These are phyloP conservation scores for Heliocidaris tuberculata DNA, from an alignment of 35 echinoderm and acorn worm species.

Conservation along the genomic window DNA sequence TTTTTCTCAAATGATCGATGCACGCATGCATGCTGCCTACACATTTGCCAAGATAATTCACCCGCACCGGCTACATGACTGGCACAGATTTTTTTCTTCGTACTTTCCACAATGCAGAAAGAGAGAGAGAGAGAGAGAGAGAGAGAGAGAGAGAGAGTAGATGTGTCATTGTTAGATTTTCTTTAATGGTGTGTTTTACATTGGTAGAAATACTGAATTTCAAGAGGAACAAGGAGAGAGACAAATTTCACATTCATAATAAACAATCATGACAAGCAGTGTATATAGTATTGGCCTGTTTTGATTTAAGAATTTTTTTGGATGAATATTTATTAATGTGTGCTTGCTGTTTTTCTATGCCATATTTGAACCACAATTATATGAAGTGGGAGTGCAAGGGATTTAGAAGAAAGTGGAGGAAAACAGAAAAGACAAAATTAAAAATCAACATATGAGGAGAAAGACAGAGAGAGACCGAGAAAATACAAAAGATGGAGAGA, in stretches of 20 bases:
- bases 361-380: too few relatives aligned
- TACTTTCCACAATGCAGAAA: neutral
- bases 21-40: neutral
- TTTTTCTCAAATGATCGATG: slow-evolving; percentile 1
- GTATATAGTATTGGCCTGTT: too few relatives aligned
- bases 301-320: too few relatives aligned
- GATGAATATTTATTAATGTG: too few relatives aligned
- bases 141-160: neutral
- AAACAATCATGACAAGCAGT: too few relatives aligned
- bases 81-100: neutral
- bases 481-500: neutral
- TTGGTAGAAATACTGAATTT: too few relatives aligned
- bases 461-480: neutral
- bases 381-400: too few relatives aligned
- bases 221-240: too few relatives aligned
- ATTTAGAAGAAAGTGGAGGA: too few relatives aligned
- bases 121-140: neutral
- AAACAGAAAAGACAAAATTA: neutral
- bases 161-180: neutral
- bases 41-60: slow-evolving; percentile 12
- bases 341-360: too few relatives aligned
- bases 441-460: neutral
- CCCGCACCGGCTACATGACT: neutral
- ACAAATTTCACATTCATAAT: too few relatives aligned
- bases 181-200: too few relatives aligned